These are phyloP conservation scores for Mico argentatus DNA, from an alignment of 2,797 vertebrate genomes.

Conservation along the genomic window DNA sequence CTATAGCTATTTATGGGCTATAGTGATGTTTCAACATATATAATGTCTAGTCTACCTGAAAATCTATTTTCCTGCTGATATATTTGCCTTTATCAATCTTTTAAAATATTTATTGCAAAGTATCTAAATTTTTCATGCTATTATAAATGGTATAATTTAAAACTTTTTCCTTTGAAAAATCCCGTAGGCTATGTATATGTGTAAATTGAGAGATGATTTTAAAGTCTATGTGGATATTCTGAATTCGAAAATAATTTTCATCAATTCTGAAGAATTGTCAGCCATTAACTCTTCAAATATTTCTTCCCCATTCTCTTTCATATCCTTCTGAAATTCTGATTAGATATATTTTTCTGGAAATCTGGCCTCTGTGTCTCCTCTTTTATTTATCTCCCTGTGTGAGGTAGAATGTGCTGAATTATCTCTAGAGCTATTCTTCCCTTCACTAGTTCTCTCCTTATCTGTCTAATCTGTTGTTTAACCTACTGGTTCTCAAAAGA, in stretches of 20 bases:
- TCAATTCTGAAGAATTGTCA: background rate
- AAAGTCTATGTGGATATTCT: background rate
- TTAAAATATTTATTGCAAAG: background rate
- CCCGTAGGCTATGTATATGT: background rate
- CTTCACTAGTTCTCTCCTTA: background rate
- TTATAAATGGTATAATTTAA: background rate
- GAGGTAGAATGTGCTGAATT: background rate
- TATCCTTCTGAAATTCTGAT: background rate
- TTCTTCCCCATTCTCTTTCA: background rate
- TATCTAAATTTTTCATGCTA: constrained; percentile 1
- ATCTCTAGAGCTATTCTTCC: background rate
- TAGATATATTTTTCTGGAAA: background rate
- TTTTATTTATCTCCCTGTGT: background rate
- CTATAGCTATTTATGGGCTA: background rate
- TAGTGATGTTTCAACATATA: background rate
- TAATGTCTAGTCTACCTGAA: background rate
- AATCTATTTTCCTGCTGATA: background rate
- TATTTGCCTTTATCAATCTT: background rate
- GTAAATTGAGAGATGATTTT: constrained; percentile 24
- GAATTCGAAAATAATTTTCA: constrained; percentile 9
- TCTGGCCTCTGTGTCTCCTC: background rate
- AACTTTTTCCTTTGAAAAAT: background rate
- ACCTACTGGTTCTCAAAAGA: background rate
- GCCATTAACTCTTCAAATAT: background rate
- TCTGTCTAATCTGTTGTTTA: background rate